Evolutionary conservation across 2,888 invertebrate genomes (phyloP), one percentile per base, ranked within the genome.

Genomic region (Podabrus alpinus): DNA sequence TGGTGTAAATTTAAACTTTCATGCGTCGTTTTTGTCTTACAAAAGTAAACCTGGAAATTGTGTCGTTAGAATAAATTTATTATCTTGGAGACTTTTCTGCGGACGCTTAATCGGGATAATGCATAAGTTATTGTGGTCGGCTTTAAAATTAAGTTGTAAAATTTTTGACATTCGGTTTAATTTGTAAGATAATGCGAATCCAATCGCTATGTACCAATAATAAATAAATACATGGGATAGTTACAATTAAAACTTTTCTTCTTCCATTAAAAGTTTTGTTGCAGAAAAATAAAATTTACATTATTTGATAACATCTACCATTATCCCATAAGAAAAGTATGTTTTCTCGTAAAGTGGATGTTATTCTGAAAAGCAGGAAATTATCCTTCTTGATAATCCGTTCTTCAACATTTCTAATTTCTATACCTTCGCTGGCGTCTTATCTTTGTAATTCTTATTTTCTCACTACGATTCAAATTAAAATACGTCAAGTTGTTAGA

Each of bases 391-490:
- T 69, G 69, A 72, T 72, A 72, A 72, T 73, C 73, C 73, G 73
- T 71, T 68, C 68, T 70, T 71, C 73, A 76, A 69, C 73, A 68
- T 73, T 76, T 76, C 73, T 76, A 73, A 76, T 76, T 73, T 76
- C 76, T 70, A 70, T 67, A 70, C 69, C 73, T 66, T 69, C 67
- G 25, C 67, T 45, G 67, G 59, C 62, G 71, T 45, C 69, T 72
- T 75, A 72, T 75, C 71, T 68, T 62, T 68, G 16, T 45, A 62
- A 71, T 21, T 74, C 45, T 71, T 59, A 68, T 70, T 16, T 15
- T 72, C 66, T 66, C 24, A 9, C 19, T 66, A 24, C 66, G 24
- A 17, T 17, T 19, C 15, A 15, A 19, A 45, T 45, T 45, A 45
- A 45, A 64, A n/a, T 21, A 64, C 21, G 21, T 64, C 62, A 64